Evolutionary conservation across 2,797 vertebrate species (phyloP), one percentile per base, ranked within the genome.

Genomic region (Anisognathus igniventris): DNA sequence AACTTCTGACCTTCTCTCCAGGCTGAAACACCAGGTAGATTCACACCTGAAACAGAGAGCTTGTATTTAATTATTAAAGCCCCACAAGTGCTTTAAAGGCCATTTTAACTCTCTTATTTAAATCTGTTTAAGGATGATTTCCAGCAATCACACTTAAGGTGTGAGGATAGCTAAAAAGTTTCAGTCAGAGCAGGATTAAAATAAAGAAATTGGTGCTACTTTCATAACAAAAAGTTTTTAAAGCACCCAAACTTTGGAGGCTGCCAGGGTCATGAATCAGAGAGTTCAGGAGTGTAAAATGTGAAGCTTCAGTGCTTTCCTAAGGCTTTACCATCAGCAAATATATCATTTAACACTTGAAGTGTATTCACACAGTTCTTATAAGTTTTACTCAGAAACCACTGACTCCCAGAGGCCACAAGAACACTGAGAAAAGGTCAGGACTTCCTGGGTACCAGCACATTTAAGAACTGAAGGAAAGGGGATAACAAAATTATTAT

Each of bases 1-100:
- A 98, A 90, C 47, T 90, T 97, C 73, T 96, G 98, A 62, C 98
- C 98, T 95, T 97, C 96, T 47, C 97, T 97, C 98, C 98, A 98
- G 15, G 98, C 93, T 7, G 90, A 93, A 33, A 95, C 96, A 17
- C 95, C 94, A 5, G 78, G 62, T 7, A 61, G 31, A 79, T 94
- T 90, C 5, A 17, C 47, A 71, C 60, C 98, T 98, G 89, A 66
- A 96, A 96, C 15, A 91, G 54, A 73, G 31, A 44, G 57, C 30
- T 94, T 53, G 8, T n/a, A 27, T 54, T 70, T 39, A 3, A 53
- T 76, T 83, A 21, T 53, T 86, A 53, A 44, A 56, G 7, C 16
- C 40, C 39, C 18, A n/a, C 6, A 2, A 9, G 6, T 39, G 57
- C 51, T 74, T 76, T 39, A 74, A 82, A 71, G 25, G 18, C 61